Evolutionary conservation across 2,888 invertebrate species (phyloP), one percentile per base, ranked within the genome.

Genomic region (Zaprionus lineosus): DNA sequence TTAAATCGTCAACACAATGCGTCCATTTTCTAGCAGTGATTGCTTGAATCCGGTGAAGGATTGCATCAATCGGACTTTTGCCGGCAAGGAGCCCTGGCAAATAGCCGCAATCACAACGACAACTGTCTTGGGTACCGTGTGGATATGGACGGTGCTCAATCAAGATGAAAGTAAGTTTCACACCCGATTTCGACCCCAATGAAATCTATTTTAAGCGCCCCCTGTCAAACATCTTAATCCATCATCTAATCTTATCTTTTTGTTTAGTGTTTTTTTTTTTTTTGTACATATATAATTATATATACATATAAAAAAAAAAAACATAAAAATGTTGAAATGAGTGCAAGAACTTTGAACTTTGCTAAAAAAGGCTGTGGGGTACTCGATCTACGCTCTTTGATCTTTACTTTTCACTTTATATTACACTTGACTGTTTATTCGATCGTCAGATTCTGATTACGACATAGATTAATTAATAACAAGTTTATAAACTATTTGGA

Each of bases 71-170:
- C 88, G 90, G 57, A 79, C 92, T 24, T 94, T 95, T 76, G 92
- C 91, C 33, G 92, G 92, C 53, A 93, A 92, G 84, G 95, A 96
- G 89, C 94, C 96, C 84, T 96, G 95, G 96, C 94, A 96, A 90
- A 93, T 96, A 59, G 94, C 93, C 1, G 92, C 94, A 0, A 92
- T 95, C 71, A 96, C 96, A 1, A 93, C 95, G 6, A 92, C 94
- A 1, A 93, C 94, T 0, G 93, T 96, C 1, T 90, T 96, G 1
- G 91, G 93, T 0, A 83, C 93, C 6, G 92, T 95, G 7, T 96
- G 95, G 94, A 87, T 95, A 1, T 95, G 94, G 91, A 93, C 93
- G 74, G 92, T 95, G 56, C 88, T 95, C 53, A 93, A 92, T 89
- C 93, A 94, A 68, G 92, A 93, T 88, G 95, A 95, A 89, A 91